These are phyloP conservation scores for Propsilocerus akamusi DNA, from an alignment of 1,140 invertebrate species.

Conservation along the genomic window DNA sequence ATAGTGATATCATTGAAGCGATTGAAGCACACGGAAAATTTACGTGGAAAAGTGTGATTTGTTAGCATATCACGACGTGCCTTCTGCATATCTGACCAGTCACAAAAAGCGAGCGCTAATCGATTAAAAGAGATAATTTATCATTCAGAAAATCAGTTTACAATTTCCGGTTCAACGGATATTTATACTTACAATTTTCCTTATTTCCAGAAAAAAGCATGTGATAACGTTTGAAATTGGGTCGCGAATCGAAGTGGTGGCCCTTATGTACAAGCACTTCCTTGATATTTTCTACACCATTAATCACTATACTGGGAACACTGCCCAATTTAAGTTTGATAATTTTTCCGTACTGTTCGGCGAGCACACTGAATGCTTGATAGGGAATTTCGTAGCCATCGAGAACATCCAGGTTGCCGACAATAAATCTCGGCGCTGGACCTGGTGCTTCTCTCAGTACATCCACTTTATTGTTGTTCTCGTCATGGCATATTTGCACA, in stretches of 20 bases:
- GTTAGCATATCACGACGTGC: conserved; percentile 48
- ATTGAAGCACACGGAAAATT: conserved; percentile 42
- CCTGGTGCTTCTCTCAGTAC: conserved; percentile 27
- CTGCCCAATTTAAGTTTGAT: conserved; percentile 37
- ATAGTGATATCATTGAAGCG: conserved; percentile 32
- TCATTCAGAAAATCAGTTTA: not conserved
- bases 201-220: conserved; percentile 42
- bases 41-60: conserved; percentile 48
- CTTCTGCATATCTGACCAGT: conserved; percentile 64
- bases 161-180: not conserved
- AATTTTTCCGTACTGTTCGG: conserved; percentile 30
- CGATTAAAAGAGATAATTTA: conserved; percentile 22
- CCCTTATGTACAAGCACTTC: conserved; percentile 41
- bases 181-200: conserved; percentile 42
- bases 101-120: conserved; percentile 64
- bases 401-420: conserved; percentile 38
- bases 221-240: conserved; percentile 41
- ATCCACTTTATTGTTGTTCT: conserved; percentile 8
- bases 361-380: conserved; percentile 36
- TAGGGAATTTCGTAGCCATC: conserved; percentile 40
- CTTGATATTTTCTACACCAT: conserved; percentile 37
- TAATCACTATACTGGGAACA: conserved; percentile 39
- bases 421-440: conserved; percentile 34
- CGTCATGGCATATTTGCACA: not conserved
- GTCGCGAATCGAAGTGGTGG: conserved; percentile 40